These are phyloP conservation scores for Pachyrhynchus sulphureomaculatus DNA, from an alignment of 1,140 invertebrate species.

Conservation along the genomic window DNA sequence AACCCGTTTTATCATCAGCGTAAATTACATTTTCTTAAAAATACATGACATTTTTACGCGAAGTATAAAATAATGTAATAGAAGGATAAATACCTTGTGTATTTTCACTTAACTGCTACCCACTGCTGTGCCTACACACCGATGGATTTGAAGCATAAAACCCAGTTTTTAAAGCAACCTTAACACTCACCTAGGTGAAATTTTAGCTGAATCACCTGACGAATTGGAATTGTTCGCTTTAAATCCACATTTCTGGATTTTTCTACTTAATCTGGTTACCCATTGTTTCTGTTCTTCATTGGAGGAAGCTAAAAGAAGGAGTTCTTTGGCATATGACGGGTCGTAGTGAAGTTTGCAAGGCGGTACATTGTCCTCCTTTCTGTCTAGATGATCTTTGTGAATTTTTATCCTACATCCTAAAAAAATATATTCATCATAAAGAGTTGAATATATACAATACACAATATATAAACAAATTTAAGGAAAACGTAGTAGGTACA, in stretches of 20 bases:
- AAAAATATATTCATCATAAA: conserved; percentile 23
- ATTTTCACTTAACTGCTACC: too few species aligned
- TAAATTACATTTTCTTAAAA: too few species aligned
- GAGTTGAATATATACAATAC: background rate
- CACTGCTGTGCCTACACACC: background rate
- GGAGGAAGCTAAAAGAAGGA: conserved; percentile 81
- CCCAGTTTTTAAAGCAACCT: background rate
- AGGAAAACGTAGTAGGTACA: too few species aligned
- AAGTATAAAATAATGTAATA: too few species aligned
- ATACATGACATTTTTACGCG: too few species aligned
- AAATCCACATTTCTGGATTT: conserved; percentile 92
- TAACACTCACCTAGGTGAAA: conserved; percentile 50
- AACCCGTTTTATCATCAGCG: too few species aligned
- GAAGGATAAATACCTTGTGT: too few species aligned
- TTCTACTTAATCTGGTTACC: conserved; percentile 87
- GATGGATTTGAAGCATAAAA: background rate
- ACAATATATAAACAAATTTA: background rate
- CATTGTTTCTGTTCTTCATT: conserved; percentile 89
- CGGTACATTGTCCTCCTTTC: conserved; percentile 80
- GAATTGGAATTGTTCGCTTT: conserved; percentile 74
- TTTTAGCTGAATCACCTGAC: conserved; percentile 48
- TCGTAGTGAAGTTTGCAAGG: conserved; percentile 93
- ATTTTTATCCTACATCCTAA: conserved; percentile 95
- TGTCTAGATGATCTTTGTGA: conserved; percentile 91
- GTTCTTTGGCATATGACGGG: conserved; percentile 88